A percentile compares a stretch with the other conserved stretches of the same genome.
phyloP scores from a whole-genome alignment of 2,113 vertebrate species.

The Ceyx cyanopectus region DNA sequence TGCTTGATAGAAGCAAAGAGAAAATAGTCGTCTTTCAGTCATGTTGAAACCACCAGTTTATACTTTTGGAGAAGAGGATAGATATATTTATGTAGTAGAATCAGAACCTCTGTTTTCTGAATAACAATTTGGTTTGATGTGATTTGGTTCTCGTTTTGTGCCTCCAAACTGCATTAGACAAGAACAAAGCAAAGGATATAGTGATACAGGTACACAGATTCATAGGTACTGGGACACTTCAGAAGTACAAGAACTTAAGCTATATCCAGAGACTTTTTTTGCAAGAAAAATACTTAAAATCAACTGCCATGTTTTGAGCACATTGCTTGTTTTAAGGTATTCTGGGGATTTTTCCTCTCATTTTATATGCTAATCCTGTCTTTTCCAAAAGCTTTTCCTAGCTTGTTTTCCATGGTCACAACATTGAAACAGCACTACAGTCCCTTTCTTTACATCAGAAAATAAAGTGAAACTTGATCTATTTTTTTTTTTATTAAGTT shows the following conservation, averaged over 20 bases:
- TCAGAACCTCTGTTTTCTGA: background rate
- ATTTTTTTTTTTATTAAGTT: background rate
- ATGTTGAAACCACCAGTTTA: background rate
- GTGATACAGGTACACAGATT: background rate
- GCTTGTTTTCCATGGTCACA: background rate
- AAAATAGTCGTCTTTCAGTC: background rate
- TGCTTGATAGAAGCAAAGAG: background rate
- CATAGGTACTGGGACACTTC: background rate
- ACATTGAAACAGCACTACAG: background rate
- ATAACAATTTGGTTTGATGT: background rate
- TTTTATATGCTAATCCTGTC: background rate
- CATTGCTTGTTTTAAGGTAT: background rate
- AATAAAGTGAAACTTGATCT: slow-evolving; percentile 32
- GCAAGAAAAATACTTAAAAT: slow-evolving; percentile 15
- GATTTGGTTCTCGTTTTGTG: slow-evolving; percentile 18
- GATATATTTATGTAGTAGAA: slow-evolving; percentile 3
- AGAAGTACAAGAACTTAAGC: slow-evolving; percentile 16
- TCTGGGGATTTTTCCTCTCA: background rate
- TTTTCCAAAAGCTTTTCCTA: background rate
- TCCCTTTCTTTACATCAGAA: slow-evolving; percentile 1
- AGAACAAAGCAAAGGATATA: slow-evolving; percentile 39
- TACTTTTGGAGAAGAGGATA: background rate
- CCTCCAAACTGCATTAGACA: slow-evolving; percentile 32
- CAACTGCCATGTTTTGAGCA: background rate
- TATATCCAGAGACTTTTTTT: background rate